Evolutionary conservation across 2,888 invertebrate species (phyloP).

Genomic region (Morpho achilles): DNA sequence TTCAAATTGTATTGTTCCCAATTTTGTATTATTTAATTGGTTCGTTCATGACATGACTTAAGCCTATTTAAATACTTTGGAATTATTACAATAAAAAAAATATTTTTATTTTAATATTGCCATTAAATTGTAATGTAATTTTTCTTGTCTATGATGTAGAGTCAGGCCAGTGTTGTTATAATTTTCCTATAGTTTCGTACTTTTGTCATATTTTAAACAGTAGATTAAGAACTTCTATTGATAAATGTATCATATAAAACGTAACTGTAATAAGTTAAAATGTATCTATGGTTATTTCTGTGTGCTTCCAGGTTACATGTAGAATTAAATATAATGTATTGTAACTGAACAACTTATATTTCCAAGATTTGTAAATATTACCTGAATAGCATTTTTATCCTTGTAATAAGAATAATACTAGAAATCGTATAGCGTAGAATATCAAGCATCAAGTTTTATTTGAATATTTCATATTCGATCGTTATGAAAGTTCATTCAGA

Average conservation of each 20-base stretch:
- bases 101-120: no score
- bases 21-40: no score
- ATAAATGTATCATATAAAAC: slow-evolving; percentile 17
- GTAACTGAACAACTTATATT: slow-evolving; percentile 35
- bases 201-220: no score
- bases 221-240: background rate
- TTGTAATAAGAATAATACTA: slow-evolving; percentile 39
- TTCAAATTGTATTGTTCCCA: no score
- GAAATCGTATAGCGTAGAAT: background rate
- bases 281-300: slow-evolving; percentile 55
- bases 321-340: slow-evolving; percentile 43
- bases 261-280: slow-evolving; percentile 30
- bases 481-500: slow-evolving; percentile 4
- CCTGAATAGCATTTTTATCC: slow-evolving; percentile 67
- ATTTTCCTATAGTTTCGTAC: no score
- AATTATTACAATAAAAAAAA: no score
- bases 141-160: no score
- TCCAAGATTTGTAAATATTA: slow-evolving; percentile 59
- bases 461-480: slow-evolving; percentile 11
- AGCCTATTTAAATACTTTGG: no score
- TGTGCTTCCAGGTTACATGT: slow-evolving; percentile 74
- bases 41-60: no score
- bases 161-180: no score
- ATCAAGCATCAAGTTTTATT: slow-evolving; percentile 11
- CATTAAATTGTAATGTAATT: no score